Percentiles rank a stretch among this genome's conserved stretches.
These are phyloP conservation scores for Blera fallax DNA, from an alignment of 2,888 invertebrate genomes.

Conservation along the genomic window DNA sequence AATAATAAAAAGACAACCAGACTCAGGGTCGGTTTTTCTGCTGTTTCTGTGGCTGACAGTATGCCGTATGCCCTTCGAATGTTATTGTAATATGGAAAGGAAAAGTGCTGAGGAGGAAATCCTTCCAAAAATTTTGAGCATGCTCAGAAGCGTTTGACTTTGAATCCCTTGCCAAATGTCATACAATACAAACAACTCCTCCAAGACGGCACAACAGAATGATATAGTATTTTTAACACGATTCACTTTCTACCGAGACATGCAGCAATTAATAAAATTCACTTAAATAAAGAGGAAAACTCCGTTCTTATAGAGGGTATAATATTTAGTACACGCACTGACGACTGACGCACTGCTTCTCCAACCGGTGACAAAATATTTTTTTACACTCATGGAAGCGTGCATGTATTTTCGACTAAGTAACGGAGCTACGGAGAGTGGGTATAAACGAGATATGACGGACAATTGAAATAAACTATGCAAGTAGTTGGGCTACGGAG, in stretches of 20 bases:
- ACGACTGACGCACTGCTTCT: conserved; percentile 38
- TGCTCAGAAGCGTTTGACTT: conserved; percentile 71
- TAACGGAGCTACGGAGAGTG: conserved; percentile 29
- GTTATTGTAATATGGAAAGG: conserved; percentile 55
- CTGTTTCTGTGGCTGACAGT: conserved; percentile 26
- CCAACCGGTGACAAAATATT: conserved; percentile 37
- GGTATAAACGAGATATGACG: conserved; percentile 30
- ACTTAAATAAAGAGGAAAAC: conserved; percentile 7
- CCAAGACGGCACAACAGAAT: conserved; percentile 10
- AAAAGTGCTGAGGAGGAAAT: conserved; percentile 40
- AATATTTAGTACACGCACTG: conserved; percentile 49
- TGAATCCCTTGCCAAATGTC: conserved; percentile 61
- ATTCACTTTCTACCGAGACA: conserved; percentile 40
- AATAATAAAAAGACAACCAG: background rate
- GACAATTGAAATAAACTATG: background rate
- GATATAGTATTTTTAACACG: conserved; percentile 34
- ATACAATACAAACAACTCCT: conserved; percentile 28
- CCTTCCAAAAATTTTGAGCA: conserved; percentile 59
- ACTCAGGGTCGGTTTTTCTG: conserved; percentile 21
- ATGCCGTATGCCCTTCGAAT: conserved; percentile 60
- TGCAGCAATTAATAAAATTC: conserved; percentile 1
- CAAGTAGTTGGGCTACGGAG: background rate
- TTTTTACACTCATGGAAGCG: conserved; percentile 39
- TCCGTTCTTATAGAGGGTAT: conserved; percentile 12
- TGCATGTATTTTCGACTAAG: conserved; percentile 35